These are phyloP conservation scores for Macrotis lagotis DNA, from an alignment of 2,113 vertebrate genomes.

Conservation along the genomic window DNA sequence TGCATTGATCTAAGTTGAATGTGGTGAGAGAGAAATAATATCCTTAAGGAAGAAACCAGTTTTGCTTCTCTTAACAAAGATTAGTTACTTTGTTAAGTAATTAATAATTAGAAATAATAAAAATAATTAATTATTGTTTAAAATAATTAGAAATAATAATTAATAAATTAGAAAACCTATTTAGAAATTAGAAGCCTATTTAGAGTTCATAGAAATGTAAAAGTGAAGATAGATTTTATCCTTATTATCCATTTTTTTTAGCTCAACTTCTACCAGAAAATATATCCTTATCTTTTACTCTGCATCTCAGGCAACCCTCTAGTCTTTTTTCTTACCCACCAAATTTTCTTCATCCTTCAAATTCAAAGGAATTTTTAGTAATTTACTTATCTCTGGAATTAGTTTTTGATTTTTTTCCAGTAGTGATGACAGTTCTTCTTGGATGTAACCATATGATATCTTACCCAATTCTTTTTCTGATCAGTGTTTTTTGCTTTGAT, in stretches of 20 bases:
- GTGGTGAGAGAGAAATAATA: no score
- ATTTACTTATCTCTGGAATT: constrained; percentile 5
- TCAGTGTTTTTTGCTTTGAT: not conserved
- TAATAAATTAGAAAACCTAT: no score
- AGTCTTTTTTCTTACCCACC: not conserved
- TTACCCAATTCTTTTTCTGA: no score
- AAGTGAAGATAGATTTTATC: not conserved
- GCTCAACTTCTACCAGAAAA: not conserved
- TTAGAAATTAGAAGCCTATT: not conserved
- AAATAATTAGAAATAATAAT: no score
- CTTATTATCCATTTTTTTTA: not conserved
- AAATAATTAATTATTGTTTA: no score
- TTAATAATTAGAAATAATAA: no score
- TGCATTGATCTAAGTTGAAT: no score
- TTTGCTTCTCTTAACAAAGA: no score
- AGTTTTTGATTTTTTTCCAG: constrained; percentile 7
- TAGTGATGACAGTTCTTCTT: not conserved
- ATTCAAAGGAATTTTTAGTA: constrained; percentile 21
- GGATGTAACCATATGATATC: no score
- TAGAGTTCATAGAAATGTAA: not conserved
- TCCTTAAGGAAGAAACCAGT: no score
- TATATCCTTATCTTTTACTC: constrained; percentile 4
- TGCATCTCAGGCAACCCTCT: constrained; percentile 17
- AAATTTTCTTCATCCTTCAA: not conserved
- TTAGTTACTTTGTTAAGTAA: no score